Evolutionary conservation across 2,113 vertebrate species (phyloP).

Genomic region (Mellivora capensis): DNA sequence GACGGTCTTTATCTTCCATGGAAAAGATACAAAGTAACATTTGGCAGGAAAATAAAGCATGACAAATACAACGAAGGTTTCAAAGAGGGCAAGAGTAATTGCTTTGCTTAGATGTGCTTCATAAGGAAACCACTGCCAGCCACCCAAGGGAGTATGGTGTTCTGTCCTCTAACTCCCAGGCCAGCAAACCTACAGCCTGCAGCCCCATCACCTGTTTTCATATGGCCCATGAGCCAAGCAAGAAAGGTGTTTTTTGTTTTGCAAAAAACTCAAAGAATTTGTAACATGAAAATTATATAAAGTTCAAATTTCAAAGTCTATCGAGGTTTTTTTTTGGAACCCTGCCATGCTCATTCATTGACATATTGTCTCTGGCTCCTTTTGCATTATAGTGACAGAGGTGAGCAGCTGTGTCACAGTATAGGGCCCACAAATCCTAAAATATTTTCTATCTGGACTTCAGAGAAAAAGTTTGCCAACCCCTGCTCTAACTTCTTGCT

Average conservation of each 20-base stretch:
- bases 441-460: not conserved
- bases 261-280: not conserved
- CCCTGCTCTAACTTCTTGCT: not conserved
- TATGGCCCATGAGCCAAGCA: not conserved
- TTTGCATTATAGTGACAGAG: not conserved
- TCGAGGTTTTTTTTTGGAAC: not conserved
- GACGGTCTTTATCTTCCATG: not conserved
- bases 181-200: not conserved
- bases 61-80: not conserved
- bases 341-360: not conserved
- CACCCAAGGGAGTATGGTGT: rapidly evolving
- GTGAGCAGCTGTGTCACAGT: not conserved
- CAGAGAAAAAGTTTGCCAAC: not conserved
- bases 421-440: not conserved
- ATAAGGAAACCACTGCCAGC: not conserved
- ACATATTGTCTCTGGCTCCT: not conserved
- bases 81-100: not conserved
- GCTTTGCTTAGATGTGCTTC: not conserved
- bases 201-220: not conserved
- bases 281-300: not conserved
- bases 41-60: not conserved
- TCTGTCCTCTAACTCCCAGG: not conserved
- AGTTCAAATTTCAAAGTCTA: not conserved
- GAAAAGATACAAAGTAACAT: not conserved
- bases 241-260: not conserved